phyloP scores from a whole-genome alignment of 2,888 invertebrate species.

The Drosophila sordidula region DNA sequence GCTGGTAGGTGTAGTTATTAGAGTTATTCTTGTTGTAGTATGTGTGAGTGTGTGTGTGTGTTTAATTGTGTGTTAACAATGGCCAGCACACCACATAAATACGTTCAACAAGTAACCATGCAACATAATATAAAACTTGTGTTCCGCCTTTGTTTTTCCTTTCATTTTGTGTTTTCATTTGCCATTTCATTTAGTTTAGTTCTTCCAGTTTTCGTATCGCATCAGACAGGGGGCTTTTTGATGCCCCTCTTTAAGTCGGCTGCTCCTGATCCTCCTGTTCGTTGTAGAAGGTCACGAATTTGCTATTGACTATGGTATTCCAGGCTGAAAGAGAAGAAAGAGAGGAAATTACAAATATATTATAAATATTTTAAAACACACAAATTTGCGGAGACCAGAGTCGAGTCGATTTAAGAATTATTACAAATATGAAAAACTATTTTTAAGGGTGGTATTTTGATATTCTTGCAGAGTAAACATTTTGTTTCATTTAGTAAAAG shows the following conservation, averaged over 20 bases:
- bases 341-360: background rate
- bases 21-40: background rate
- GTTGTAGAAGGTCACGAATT: conserved; percentile 87
- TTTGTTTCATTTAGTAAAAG: too few relatives aligned
- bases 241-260: conserved; percentile 3
- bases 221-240: background rate
- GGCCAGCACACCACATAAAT: conserved; percentile 14
- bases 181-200: background rate
- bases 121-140: conserved; percentile 26
- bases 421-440: too few relatives aligned
- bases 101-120: conserved; percentile 21
- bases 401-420: too few relatives aligned
- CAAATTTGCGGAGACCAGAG: too few relatives aligned
- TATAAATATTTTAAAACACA: too few relatives aligned
- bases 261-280: conserved; percentile 83
- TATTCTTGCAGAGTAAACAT: too few relatives aligned
- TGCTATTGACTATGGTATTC: conserved; percentile 89
- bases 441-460: too few relatives aligned
- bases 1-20: conserved; percentile 3
- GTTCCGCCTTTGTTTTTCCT: background rate
- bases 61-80: conserved; percentile 11
- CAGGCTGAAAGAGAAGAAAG: conserved; percentile 86
- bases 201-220: background rate
- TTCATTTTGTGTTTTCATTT: background rate
- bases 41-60: conserved; percentile 8